phyloP scores from a whole-genome alignment of 2,888 invertebrate species.

The Dione vanillae region DNA sequence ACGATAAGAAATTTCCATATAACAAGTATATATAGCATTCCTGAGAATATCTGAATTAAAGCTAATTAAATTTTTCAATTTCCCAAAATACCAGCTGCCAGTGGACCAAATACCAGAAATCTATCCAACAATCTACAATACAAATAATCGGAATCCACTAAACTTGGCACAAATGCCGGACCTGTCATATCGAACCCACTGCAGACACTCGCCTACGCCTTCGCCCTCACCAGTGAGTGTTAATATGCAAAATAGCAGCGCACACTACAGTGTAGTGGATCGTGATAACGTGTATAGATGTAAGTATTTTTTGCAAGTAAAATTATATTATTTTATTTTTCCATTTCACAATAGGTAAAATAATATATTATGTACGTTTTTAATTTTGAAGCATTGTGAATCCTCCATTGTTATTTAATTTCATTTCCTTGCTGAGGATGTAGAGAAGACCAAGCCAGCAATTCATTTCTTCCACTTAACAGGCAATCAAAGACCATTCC shows the following conservation, averaged over 20 bases:
- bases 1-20: no score
- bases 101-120: slow-evolving; percentile 75
- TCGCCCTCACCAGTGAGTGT: slow-evolving; percentile 66
- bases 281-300: slow-evolving; percentile 8
- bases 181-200: slow-evolving; percentile 59
- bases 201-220: slow-evolving; percentile 53
- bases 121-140: slow-evolving; percentile 70
- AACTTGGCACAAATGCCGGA: slow-evolving; percentile 73
- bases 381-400: no score
- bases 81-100: slow-evolving; percentile 59
- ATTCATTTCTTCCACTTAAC: no score
- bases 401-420: no score
- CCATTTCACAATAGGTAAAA: no score
- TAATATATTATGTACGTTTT: no score
- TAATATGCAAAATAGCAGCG: slow-evolving; percentile 66
- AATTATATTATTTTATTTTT: neutral
- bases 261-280: slow-evolving; percentile 49
- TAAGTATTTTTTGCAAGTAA: neutral
- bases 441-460: no score
- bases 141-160: slow-evolving; percentile 67
- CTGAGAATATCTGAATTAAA: no score
- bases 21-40: no score
- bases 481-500: no score
- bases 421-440: no score
- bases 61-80: neutral